Evolutionary conservation across 1,140 invertebrate genomes (phyloP).

Genomic region (Riptortus pedestris): DNA sequence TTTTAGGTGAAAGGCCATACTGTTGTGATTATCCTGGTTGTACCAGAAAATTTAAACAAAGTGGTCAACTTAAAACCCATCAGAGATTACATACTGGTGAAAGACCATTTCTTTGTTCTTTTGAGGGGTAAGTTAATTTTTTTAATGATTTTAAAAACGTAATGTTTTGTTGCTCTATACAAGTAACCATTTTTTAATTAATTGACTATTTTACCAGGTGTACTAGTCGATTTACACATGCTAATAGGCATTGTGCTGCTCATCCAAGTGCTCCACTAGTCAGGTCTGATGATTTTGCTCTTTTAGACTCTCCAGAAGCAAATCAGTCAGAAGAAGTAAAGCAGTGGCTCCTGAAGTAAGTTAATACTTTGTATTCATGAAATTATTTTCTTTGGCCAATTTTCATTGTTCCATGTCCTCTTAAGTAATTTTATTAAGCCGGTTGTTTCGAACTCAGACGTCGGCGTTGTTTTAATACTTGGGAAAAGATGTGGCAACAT

Average conservation of each 20-base stretch:
- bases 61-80: conserved; percentile 74
- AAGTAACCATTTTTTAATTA: too few species aligned
- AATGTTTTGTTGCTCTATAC: conserved; percentile 6
- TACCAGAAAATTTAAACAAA: conserved; percentile 66
- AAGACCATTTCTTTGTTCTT: conserved; percentile 66
- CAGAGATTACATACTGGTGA: conserved; percentile 72
- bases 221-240: conserved; percentile 64
- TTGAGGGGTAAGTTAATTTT: conserved; percentile 43
- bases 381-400: too few species aligned
- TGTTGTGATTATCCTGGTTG: conserved; percentile 68
- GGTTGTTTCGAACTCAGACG: too few species aligned
- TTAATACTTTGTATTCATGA: conserved; percentile 11
- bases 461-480: too few species aligned
- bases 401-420: too few species aligned
- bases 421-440: too few species aligned
- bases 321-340: conserved; percentile 46
- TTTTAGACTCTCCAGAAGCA: conserved; percentile 42
- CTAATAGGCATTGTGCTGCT: conserved; percentile 62
- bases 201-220: conserved; percentile 38
- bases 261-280: conserved; percentile 49
- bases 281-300: conserved; percentile 44
- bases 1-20: conserved; percentile 64
- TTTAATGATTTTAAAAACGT: neutral
- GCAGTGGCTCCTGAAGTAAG: conserved; percentile 47
- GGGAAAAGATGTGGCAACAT: too few species aligned